Evolutionary conservation across 2,888 invertebrate species (phyloP), one percentile per base, ranked within the genome.

Genomic region (Caradrina clavipalpis): DNA sequence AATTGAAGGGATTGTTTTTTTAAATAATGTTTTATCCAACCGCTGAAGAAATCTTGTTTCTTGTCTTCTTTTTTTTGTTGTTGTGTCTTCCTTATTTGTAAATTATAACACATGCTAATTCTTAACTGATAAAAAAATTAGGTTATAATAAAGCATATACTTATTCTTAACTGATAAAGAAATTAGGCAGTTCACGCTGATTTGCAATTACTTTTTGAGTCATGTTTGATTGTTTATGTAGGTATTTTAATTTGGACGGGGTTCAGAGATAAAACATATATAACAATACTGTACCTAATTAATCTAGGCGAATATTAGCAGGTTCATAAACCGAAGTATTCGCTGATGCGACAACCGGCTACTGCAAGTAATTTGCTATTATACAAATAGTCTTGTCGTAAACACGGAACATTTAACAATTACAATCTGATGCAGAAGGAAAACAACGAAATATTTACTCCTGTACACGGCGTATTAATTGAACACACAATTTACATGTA

Each of bases 391-490:
- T 8, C 1, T 31, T 31, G 11, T 19, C 49, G 19, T 63, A 50
- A 42, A 73, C 31, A 63, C 17, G 42, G 22, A 73, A 63, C 19
- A n/a, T 13, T 42, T 22, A 54, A 42, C 10, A 62, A 50, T 42
- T 72, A 58, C 5, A 55, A 39, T 47, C 55, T 42, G 53, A n/a
- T 54, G 49, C 57, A 54, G 67, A 58, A 54, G 22, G 58, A 55
- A 66, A 58, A 56, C 58, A 76, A 51, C 55, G 5, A 47, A 62
- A 55, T 51, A 55, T 61, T 53, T 17, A 42, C 21, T 22, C 10
- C 26, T 26, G 50, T 54, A 35, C 47, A 47, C 31, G 35, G 39
- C 49, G 35, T 26, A 39, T 61, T 31, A 49, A 60, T 62, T 39
- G 13, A 66, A 31, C 60, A 56, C 50, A 67, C 51, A 39, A 53